Conservation (phyloP, 2,797 vertebrate species). For the Spinus pinus region DNA sequence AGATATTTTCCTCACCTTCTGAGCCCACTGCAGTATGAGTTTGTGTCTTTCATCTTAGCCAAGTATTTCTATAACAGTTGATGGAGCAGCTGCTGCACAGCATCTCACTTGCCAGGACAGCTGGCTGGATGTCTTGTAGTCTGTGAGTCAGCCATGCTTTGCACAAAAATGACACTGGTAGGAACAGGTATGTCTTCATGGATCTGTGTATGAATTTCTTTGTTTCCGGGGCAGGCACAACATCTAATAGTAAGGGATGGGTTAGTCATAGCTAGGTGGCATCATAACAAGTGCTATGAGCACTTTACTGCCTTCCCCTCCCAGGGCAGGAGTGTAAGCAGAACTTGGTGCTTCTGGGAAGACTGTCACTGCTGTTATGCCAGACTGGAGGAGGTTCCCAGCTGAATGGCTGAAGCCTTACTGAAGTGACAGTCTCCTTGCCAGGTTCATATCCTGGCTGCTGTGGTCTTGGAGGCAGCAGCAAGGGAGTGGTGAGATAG, state of each 20-base stretch:
- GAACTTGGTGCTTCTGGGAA: neutral
- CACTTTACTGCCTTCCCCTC: neutral
- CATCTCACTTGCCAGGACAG: neutral
- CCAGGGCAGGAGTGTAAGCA: neutral
- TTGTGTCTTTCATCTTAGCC: slow-evolving; percentile 26
- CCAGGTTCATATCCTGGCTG: neutral
- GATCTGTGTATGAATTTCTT: neutral
- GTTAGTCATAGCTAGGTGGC: slow-evolving; percentile 39
- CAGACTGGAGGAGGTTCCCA: neutral
- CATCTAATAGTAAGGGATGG: neutral
- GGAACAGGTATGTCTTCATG: slow-evolving; percentile 7
- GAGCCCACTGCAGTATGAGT: slow-evolving; percentile 33
- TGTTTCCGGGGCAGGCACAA: slow-evolving; percentile 44
- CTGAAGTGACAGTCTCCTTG: too few species aligned
- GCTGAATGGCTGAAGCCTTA: neutral
- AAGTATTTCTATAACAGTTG: neutral
- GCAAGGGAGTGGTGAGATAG: neutral
- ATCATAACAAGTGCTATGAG: neutral
- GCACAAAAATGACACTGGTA: neutral
- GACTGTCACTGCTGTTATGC: neutral
- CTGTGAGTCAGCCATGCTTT: neutral
- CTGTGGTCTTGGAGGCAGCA: neutral
- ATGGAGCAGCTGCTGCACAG: neutral
- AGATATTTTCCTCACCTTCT: slow-evolving; percentile 30
- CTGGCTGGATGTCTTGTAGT: neutral